Base-by-base conservation (phyloP, 2,113 vertebrate species). In the Ondatra zibethicus region DNA sequence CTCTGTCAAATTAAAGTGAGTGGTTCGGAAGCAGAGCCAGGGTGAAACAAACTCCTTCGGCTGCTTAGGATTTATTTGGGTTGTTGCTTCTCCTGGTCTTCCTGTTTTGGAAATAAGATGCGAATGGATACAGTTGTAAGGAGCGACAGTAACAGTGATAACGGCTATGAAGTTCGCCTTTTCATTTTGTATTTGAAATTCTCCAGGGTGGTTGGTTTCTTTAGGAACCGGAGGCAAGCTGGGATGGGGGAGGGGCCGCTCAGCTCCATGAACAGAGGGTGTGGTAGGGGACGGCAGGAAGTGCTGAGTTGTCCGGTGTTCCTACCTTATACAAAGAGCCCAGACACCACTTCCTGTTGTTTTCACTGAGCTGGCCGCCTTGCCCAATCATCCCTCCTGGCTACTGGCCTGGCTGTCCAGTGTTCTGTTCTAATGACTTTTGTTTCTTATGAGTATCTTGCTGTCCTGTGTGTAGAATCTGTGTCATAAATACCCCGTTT, bases 1-100 rank as follows among this genome's bases (percentile, higher is more conserved):
- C 99, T 99, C 61, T 97, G 85, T 98, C 98, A 98, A 93, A 98
- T 99, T 36, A 99, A 99, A 99, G 99, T 99, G 99, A 98, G 98
- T 98, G 87, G 0, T 39, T 75, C 33, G 25, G 19, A 78, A 95
- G 92, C 82, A 11, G 93, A 95, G 14, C 97, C 91, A 36, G 0
- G n/a, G 12, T 58, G 36, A 55, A 80, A 27, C 58, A 10, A 65
- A 58, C 66, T 96, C 95, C 95, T 82, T 76, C 73, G 90, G 93
- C 92, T 97, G 91, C 93, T 95, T n/a, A 21, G 92, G 84, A 42
- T 76, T 65, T 65, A 27, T 27, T 88, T 90, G 84, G 6, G 52
- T 77, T 52, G 17, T 45, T 91, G 39, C 10, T 23, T 19, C 92
- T 94, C 39, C 61, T 88, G 50, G 91, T 96, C 86, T 76, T 87